phyloP scores from a whole-genome alignment of 2,797 vertebrate genomes.

The Dendrocincla tyrannina region DNA sequence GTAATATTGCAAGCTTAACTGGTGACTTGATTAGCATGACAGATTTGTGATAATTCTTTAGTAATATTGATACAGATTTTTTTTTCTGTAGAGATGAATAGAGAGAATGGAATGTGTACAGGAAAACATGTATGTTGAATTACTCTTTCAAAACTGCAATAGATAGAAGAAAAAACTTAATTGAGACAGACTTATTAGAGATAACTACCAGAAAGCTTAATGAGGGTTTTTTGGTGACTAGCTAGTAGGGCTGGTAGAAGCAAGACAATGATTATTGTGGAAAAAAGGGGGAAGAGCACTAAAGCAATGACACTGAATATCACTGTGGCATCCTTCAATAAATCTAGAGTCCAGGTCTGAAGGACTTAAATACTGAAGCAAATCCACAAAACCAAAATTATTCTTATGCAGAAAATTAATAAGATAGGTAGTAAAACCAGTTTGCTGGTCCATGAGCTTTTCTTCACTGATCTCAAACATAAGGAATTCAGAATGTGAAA shows the following conservation, averaged over 20 bases:
- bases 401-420: background rate
- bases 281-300: background rate
- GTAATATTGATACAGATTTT: background rate
- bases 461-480: background rate
- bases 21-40: background rate
- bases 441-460: background rate
- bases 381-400: background rate
- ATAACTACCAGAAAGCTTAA: background rate
- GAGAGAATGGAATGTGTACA: background rate
- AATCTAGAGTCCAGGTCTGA: background rate
- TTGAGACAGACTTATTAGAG: background rate
- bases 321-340: background rate
- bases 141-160: background rate
- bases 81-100: rapidly evolving
- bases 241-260: background rate
- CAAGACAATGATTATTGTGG: background rate
- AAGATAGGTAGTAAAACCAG: background rate
- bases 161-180: background rate
- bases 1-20: background rate
- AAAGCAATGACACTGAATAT: background rate
- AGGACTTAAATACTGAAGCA: background rate
- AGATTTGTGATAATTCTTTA: background rate
- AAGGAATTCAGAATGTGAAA: background rate
- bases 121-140: background rate
- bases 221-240: rapidly evolving